Evolutionary conservation across 1,140 invertebrate genomes (phyloP).

Genomic region (Nomia melanderi): DNA sequence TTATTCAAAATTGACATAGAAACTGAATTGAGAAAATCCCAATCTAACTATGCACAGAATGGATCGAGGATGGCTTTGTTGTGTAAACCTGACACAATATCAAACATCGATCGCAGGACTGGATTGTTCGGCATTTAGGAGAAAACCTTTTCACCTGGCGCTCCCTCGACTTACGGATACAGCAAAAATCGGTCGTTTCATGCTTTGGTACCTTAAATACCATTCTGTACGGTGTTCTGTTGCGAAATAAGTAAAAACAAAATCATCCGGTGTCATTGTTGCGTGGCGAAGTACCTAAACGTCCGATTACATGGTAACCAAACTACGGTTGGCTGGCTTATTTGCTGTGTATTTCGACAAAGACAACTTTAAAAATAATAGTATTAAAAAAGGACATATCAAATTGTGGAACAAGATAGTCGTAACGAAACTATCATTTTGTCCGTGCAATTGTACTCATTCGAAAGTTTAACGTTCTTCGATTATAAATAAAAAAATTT

Average conservation of each 20-base stretch:
- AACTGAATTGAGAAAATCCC: background rate
- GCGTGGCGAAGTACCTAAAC: constrained; percentile 2
- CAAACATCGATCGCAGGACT: constrained; percentile 26
- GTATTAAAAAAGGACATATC: constrained; percentile 14
- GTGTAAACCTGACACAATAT: constrained; percentile 22
- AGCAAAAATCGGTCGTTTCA: constrained; percentile 40
- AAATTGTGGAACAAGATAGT: background rate
- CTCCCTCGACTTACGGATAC: constrained; percentile 44
- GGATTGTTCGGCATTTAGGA: constrained; percentile 60
- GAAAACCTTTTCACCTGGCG: constrained; percentile 63
- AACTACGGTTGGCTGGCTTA: constrained; percentile 24
- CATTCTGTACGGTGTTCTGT: background rate
- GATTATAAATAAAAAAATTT: too few relatives aligned
- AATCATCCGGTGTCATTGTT: constrained; percentile 23
- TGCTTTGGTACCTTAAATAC: constrained; percentile 17
- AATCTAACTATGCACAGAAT: background rate
- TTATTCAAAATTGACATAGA: background rate
- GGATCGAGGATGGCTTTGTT: background rate
- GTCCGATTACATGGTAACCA: constrained; percentile 30
- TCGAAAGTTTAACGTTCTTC: too few relatives aligned
- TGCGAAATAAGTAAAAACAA: constrained; percentile 41
- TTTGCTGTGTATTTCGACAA: constrained; percentile 25
- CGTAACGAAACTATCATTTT: too few relatives aligned
- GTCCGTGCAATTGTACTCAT: too few relatives aligned
- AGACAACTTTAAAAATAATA: constrained; percentile 6